Conservation (phyloP, 2,113 vertebrate genomes). For the Paramisgurnus dabryanus region DNA sequence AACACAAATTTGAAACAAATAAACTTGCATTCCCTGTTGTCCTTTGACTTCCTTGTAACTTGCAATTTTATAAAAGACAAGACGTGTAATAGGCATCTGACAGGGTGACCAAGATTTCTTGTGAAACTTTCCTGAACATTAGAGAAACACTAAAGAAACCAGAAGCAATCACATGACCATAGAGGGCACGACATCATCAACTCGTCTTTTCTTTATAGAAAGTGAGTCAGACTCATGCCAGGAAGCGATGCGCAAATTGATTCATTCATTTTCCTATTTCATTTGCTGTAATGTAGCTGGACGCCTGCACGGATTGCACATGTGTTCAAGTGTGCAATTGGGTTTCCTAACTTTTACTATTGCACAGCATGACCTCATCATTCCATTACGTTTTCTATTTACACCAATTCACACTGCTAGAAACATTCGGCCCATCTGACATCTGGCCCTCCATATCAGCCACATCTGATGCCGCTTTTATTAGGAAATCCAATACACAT, state of each 20-base stretch:
- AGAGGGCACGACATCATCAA: constrained; percentile 6
- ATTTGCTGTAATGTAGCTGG: not conserved
- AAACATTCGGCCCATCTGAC: constrained; percentile 1
- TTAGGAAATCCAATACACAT: not conserved
- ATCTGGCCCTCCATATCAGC: not conserved
- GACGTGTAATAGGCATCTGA: not conserved
- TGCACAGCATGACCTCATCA: not conserved
- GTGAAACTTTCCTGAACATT: not conserved
- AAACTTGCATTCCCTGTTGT: too few species aligned
- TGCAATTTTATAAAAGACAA: not conserved
- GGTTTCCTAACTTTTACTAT: not conserved
- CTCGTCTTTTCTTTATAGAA: not conserved
- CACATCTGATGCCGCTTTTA: not conserved
- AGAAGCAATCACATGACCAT: constrained; percentile 1
- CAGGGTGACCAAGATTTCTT: constrained; percentile 2
- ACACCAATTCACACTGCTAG: not conserved
- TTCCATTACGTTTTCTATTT: not conserved
- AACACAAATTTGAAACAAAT: too few species aligned
- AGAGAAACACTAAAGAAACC: constrained; percentile 8
- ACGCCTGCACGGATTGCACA: not conserved
- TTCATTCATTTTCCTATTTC: constrained; percentile 9
- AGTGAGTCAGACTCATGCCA: constrained; percentile 28
- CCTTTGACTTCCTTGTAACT: not conserved
- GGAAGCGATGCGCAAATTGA: constrained; percentile 1
- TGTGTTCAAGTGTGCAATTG: not conserved